A percentile compares a stretch with the other conserved stretches of the same genome.
Evolutionary conservation across 2,797 vertebrate species (phyloP).

Genomic region (Lindbergichthys nudifrons): DNA sequence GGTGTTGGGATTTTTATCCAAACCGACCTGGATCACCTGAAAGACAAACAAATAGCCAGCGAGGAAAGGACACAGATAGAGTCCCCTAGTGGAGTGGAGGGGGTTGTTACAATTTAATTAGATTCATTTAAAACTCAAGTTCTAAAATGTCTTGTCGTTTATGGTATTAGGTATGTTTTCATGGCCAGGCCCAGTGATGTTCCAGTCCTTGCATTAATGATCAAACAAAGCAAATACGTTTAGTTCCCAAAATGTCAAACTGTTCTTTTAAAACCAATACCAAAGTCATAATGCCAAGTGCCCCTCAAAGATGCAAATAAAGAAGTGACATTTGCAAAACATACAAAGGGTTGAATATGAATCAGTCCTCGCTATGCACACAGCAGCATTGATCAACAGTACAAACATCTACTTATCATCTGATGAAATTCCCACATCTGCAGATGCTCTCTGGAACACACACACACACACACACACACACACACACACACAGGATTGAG

Average conservation of each 20-base stretch:
- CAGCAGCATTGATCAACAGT: conserved; percentile 2
- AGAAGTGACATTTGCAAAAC: neutral
- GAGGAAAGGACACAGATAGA: too few species aligned
- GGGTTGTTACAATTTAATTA: too few species aligned
- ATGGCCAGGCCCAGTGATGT: neutral
- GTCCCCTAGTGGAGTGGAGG: too few species aligned
- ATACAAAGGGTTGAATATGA: neutral
- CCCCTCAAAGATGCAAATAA: neutral
- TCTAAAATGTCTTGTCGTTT: too few species aligned
- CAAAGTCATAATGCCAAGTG: neutral
- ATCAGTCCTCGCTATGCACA: neutral
- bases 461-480: conserved; percentile 1
- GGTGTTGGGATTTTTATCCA: too few species aligned
- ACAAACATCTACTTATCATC: conserved; percentile 23
- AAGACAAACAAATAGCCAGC: too few species aligned
- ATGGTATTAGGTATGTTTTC: neutral
- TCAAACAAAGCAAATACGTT: neutral
- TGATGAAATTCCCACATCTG: conserved; percentile 34
- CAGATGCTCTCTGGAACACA: conserved; percentile 32
- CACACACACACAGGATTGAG: neutral
- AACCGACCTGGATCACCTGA: too few species aligned
- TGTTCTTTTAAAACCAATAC: neutral
- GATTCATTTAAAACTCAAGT: too few species aligned
- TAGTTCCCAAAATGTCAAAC: neutral
- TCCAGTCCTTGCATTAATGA: neutral